Evolutionary conservation across 2,888 invertebrate genomes (phyloP), one percentile per base, ranked within the genome.

Genomic region (Toxonevra muliebris): DNA sequence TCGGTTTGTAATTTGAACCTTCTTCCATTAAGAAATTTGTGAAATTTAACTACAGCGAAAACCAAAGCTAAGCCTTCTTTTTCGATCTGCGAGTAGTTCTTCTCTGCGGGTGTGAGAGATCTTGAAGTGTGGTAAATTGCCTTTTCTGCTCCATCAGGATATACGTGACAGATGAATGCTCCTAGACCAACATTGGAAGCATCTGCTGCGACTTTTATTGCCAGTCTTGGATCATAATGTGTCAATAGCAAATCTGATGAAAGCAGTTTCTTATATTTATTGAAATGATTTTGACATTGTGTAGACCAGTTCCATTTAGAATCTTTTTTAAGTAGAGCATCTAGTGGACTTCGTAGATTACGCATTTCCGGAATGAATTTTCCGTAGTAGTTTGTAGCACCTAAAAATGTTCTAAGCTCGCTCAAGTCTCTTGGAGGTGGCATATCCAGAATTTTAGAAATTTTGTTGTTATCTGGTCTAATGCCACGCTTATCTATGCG

Each of bases 71-170:
- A 15, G 15, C 42, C 58, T 42, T 58, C 42, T 15, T 58, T 58
- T 42, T 58, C 58, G 3, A 58, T 43, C 15, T 58, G 58, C n/a
- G 9, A 41, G 13, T 58, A 41, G 9, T 9, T 17, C 17, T 58
- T 12, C 7, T 57, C 57, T n/a, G 57, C 57, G 1, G 57, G 41
- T 40, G 41, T 57, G 2, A 40, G 15, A 10, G 58, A 58, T 58
- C 58, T n/a, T 17, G 58, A 41, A 11, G 58, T 41, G 10, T 58
- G 58, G 15, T 41, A n/a, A 20, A 58, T 43, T 10, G 58, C 42
- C 43, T 58, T 58, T 11, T 76, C 74, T 60, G 73, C 68, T 48
- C 79, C 79, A 73, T 80, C 76, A 54, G 69, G 69, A 66, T 74
- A 71, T 43, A 70, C 65, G 61, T 74, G 74, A n/a, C 69, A 55